A percentile compares a stretch with the other conserved stretches of the same genome.
These are phyloP conservation scores for Schizothorax lantsangensis DNA, from an alignment of 2,797 vertebrate species.

Conservation along the genomic window DNA sequence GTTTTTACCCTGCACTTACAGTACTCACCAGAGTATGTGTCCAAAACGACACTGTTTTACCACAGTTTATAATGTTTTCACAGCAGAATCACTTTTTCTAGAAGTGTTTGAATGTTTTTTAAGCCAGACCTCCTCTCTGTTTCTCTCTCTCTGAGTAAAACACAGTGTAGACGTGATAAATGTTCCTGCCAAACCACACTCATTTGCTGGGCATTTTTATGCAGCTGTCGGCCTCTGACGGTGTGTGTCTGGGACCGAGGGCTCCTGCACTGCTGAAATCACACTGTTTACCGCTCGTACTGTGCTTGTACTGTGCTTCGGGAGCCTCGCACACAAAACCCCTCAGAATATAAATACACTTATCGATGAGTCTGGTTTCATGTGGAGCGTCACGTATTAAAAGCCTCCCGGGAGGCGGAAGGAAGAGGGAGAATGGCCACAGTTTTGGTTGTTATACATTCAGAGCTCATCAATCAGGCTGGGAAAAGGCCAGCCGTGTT, in stretches of 20 bases:
- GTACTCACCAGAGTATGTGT: background rate
- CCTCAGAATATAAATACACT: slow-evolving; percentile 48
- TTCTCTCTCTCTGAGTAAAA: slow-evolving; percentile 41
- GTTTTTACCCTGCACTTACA: background rate
- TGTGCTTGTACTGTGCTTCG: background rate
- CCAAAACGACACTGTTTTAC: background rate
- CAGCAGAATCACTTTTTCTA: background rate
- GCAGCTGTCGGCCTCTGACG: slow-evolving; percentile 12
- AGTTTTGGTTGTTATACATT: slow-evolving; percentile 50
- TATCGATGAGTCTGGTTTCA: slow-evolving; percentile 43
- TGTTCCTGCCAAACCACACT: slow-evolving; percentile 50
- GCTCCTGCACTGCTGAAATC: slow-evolving; percentile 42
- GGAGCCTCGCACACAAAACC: background rate
- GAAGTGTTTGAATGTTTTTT: background rate
- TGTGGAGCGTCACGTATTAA: slow-evolving; percentile 56
- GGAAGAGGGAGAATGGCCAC: slow-evolving; percentile 56
- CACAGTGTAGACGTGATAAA: slow-evolving; percentile 48
- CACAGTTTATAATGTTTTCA: background rate
- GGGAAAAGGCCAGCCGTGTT: slow-evolving; percentile 45
- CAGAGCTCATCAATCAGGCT: slow-evolving; percentile 64
- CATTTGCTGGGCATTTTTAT: slow-evolving; percentile 50
- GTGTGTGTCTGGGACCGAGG: slow-evolving; percentile 17
- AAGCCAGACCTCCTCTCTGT: slow-evolving; percentile 38
- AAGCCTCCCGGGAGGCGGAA: slow-evolving; percentile 60
- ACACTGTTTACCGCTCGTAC: background rate